Base-by-base conservation (phyloP, 2,797 vertebrate genomes). In the Manis pentadactyla region DNA sequence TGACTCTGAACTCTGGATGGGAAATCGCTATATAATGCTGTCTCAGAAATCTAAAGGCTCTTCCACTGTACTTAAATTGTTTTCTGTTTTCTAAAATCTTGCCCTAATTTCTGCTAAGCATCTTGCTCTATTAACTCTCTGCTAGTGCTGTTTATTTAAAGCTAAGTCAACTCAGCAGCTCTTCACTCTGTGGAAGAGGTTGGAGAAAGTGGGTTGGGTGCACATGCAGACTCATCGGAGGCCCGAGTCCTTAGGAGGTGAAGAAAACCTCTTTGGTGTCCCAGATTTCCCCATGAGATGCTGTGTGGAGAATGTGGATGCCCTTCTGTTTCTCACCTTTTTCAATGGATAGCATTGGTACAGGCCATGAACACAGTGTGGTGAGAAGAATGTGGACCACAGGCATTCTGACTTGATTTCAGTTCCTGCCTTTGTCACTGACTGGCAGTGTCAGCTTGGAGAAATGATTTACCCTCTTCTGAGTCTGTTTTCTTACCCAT, bases 161-260 rank as follows among this genome's bases (percentile, higher is more conserved):
- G 31, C 19, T 39, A 27, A 93, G 46, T 7, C 42, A 14, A 39
- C 25, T 5, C 39, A 18, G 42, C 2, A 34, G 39, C 53, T 46
- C 4, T 15, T 37, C 7, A 49, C 51, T 64, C 10, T 31, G 2
- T 4, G 23, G 51, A 68, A 57, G 74, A 49, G 11, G 19, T 66
- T 74, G 59, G 66, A 42, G 51, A 68, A 73, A 66, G 51, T 46
- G 81, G 37, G 79, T 89, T 49, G 21, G 61, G 23, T 49, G 85
- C 90, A 42, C 7, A 49, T 57, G 23, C 7, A 75, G 23, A 14
- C n/a, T 68, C 63, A 27, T 27, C 34, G 15, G 34, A 27, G 59
- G 18, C 13, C 6, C 69, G 69, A 27, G 51, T 49, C 37, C 37
- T 37, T 66, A 39, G 37, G 37, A 39, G 37, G 37, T 39, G 37